These are phyloP conservation scores for Trachythela sp. DNA, from an alignment of 64 coral and sea anemone genomes.

Conservation along the genomic window DNA sequence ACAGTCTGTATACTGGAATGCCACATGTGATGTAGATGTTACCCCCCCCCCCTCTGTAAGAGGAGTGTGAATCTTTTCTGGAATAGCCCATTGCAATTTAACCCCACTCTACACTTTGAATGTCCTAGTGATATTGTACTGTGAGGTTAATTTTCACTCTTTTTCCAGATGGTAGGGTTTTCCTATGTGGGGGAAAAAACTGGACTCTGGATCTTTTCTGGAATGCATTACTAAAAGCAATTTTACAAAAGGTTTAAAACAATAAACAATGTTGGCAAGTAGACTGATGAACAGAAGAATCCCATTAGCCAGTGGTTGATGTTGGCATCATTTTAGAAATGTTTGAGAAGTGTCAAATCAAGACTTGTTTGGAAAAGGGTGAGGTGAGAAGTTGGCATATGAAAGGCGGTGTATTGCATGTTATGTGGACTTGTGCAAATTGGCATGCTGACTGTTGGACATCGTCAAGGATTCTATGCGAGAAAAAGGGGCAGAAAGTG, in stretches of 20 bases:
- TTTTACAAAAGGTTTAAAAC: neutral
- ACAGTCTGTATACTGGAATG: too few species aligned
- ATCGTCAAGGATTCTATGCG: slow-evolving; percentile 13
- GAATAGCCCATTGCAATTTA: too few species aligned
- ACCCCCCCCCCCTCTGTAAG: too few species aligned
- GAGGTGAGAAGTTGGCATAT: neutral
- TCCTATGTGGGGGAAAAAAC: too few species aligned
- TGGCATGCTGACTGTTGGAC: neutral
- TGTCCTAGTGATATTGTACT: too few species aligned
- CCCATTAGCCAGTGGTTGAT: neutral
- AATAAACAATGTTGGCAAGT: neutral
- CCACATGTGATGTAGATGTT: too few species aligned
- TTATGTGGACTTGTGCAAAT: slow-evolving; percentile 1
- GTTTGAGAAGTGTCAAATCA: neutral
- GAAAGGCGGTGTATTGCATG: neutral
- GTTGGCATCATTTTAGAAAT: neutral
- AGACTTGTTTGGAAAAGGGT: neutral
- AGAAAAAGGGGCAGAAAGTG: slow-evolving; percentile 35
- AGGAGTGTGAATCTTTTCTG: too few species aligned
- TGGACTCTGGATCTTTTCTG: too few species aligned
- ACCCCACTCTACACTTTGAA: too few species aligned
- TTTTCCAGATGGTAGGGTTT: too few species aligned
- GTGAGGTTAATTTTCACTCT: too few species aligned
- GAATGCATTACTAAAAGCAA: too few species aligned
- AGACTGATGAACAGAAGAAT: neutral